A percentile compares a stretch with the other conserved stretches of the same genome.
Evolutionary conservation across 2,797 vertebrate genomes (phyloP).

Genomic region (Chiroxiphia lanceolata): DNA sequence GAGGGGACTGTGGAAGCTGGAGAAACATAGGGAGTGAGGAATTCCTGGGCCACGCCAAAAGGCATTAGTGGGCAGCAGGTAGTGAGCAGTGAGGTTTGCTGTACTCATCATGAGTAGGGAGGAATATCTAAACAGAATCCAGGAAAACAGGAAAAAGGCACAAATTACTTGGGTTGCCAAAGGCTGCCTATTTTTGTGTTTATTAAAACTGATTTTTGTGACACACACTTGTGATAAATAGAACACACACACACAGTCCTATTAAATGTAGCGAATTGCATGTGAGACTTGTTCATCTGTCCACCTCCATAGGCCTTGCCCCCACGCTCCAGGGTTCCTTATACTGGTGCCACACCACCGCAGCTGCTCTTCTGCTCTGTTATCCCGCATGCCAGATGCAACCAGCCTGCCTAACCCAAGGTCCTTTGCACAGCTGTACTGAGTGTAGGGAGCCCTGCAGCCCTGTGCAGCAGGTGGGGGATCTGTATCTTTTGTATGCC

Average conservation of each 20-base stretch:
- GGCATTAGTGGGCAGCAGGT: background rate
- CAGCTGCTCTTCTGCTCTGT: background rate
- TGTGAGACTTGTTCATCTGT: background rate
- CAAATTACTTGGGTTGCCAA: background rate
- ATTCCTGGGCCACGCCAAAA: background rate
- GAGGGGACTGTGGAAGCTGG: background rate
- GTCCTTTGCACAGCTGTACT: background rate
- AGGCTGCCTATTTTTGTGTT: background rate
- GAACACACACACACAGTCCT: background rate
- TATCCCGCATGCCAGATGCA: background rate
- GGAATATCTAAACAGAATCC: background rate
- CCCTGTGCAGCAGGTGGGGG: background rate
- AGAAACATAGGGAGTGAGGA: background rate
- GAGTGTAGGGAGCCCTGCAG: background rate
- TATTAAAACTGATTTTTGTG: background rate
- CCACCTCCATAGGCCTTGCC: rapidly evolving
- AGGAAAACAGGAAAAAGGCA: background rate
- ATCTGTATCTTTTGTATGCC: background rate
- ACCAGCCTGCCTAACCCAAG: background rate
- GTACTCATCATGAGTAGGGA: background rate
- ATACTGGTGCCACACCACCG: background rate
- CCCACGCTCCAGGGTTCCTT: background rate
- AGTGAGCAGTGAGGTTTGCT: background rate
- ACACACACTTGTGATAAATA: background rate
- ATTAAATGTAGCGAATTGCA: background rate